Evolutionary conservation across 2,797 vertebrate genomes (phyloP).

Genomic region (Sorex maritimensis): DNA sequence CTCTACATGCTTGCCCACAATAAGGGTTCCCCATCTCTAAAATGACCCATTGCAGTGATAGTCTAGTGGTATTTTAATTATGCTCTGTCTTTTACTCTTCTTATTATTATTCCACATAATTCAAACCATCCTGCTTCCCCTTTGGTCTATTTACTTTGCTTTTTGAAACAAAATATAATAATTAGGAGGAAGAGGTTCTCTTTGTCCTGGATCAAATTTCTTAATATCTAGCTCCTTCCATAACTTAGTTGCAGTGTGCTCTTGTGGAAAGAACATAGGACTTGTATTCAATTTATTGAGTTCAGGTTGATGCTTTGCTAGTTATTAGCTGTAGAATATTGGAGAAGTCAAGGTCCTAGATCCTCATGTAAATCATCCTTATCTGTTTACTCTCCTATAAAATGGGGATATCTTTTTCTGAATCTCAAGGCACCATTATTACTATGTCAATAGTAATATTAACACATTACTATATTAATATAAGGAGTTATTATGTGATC

Average conservation of each 20-base stretch:
- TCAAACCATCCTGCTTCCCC: background rate
- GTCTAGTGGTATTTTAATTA: background rate
- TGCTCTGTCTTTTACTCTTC: background rate
- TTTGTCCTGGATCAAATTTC: background rate
- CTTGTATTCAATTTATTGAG: background rate
- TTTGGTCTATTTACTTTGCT: background rate
- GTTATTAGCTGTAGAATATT: background rate
- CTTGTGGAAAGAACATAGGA: background rate
- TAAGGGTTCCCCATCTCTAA: background rate
- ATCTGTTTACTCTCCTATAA: constrained; percentile 47
- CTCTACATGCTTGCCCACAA: background rate
- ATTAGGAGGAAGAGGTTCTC: constrained; percentile 1
- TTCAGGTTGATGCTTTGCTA: constrained; percentile 13
- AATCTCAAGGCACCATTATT: constrained; percentile 46
- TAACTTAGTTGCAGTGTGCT: background rate
- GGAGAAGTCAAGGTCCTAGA: background rate
- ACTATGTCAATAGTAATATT: background rate
- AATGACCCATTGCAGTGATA: constrained; percentile 33
- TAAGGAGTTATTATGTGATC: constrained; percentile 30
- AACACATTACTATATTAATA: constrained; percentile 36
- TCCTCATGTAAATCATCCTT: background rate
- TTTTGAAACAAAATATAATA: constrained; percentile 5
- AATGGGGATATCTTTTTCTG: constrained; percentile 23
- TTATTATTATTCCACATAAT: background rate
- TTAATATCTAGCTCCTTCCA: background rate